Conservation (phyloP, 2,797 vertebrate genomes). For the Falco biarmicus region DNA sequence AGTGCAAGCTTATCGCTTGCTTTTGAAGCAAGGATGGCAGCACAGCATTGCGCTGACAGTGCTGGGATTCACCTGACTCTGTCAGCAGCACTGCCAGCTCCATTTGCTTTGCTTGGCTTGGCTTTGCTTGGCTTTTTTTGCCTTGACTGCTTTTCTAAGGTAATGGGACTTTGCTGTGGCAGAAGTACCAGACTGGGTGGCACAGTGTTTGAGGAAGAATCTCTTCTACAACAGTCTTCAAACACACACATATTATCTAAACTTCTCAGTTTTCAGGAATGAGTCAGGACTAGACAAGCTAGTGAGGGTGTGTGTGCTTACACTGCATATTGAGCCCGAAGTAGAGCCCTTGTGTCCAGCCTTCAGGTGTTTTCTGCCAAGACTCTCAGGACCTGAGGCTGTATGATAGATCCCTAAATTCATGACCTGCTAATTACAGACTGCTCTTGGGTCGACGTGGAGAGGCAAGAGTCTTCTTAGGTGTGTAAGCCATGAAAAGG, state of each 20-base stretch:
- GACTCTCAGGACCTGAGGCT: background rate
- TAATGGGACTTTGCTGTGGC: background rate
- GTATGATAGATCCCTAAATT: background rate
- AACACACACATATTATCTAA: background rate
- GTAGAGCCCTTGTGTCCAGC: fast-evolving
- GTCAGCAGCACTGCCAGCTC: slow-evolving; percentile 39
- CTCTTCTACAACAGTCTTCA: fast-evolving
- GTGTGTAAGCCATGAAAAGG: background rate
- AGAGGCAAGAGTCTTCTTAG: background rate
- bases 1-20: background rate
- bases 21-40: background rate
- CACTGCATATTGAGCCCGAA: background rate
- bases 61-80: slow-evolving; percentile 14
- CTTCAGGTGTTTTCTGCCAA: background rate
- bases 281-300: background rate
- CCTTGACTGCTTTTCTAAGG: background rate
- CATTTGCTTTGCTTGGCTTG: background rate
- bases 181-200: background rate
- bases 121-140: background rate
- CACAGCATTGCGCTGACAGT: background rate
- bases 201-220: background rate
- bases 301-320: background rate
- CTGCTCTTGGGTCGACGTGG: background rate
- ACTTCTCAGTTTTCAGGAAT: background rate
- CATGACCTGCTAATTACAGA: background rate